These are phyloP conservation scores for Philypnodon macrostomus DNA, from an alignment of 2,797 vertebrate genomes.

Conservation along the genomic window DNA sequence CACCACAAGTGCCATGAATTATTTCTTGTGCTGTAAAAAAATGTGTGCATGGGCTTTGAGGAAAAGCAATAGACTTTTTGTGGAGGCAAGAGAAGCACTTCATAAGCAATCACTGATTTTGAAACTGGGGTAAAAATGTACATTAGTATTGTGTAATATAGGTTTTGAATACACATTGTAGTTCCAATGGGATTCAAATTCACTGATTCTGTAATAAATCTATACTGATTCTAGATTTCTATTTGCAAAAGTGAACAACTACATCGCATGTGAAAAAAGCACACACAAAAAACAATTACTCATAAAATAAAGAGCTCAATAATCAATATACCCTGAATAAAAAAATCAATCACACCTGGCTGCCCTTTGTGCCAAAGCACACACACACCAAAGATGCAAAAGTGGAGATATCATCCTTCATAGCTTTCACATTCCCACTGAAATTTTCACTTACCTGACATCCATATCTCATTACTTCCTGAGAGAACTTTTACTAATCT, in stretches of 20 bases:
- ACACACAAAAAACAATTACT: slow-evolving; percentile 43
- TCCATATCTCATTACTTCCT: background rate
- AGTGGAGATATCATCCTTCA: slow-evolving; percentile 11
- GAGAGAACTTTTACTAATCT: background rate
- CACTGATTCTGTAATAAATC: slow-evolving; percentile 40
- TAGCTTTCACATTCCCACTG: background rate
- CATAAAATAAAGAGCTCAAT: slow-evolving; percentile 41
- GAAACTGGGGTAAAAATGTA: too few species aligned
- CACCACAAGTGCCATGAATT: slow-evolving; percentile 6
- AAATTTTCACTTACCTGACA: slow-evolving; percentile 1
- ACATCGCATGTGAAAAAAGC: slow-evolving; percentile 10
- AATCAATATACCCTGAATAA: slow-evolving; percentile 39
- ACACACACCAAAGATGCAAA: slow-evolving; percentile 6
- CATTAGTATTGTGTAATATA: slow-evolving; percentile 5
- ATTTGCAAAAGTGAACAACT: slow-evolving; percentile 61
- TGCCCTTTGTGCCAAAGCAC: background rate
- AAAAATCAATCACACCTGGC: slow-evolving; percentile 30
- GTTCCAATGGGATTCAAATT: slow-evolving; percentile 40
- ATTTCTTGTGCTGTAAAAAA: slow-evolving; percentile 11
- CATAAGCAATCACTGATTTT: slow-evolving; percentile 20
- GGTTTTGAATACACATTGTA: slow-evolving; percentile 1
- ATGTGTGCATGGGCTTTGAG: slow-evolving; percentile 14
- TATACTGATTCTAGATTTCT: slow-evolving; percentile 39
- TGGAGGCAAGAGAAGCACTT: slow-evolving; percentile 20
- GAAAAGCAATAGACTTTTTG: slow-evolving; percentile 34